These are phyloP conservation scores for Melanostigma gelatinosum DNA, from an alignment of 2,113 vertebrate genomes.

Conservation along the genomic window DNA sequence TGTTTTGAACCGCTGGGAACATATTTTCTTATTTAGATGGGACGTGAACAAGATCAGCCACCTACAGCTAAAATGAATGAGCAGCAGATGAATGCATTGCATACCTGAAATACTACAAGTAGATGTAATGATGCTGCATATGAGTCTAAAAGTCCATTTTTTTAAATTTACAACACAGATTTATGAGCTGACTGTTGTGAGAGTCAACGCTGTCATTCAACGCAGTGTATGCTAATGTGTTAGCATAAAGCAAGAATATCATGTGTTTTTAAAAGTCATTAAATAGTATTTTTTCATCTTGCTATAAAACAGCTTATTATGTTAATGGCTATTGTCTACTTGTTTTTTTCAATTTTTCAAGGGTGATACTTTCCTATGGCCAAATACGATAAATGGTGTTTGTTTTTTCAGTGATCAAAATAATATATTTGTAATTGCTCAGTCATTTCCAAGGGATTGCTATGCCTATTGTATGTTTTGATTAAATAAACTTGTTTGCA, in stretches of 20 bases:
- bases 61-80: background rate
- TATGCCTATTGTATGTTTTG: conserved; percentile 19
- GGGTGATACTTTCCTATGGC: background rate
- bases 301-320: background rate
- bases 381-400: background rate
- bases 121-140: background rate
- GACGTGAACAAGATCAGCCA: background rate
- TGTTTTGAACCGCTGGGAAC: background rate
- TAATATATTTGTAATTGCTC: background rate
- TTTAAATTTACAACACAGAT: background rate
- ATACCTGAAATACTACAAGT: background rate
- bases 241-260: background rate
- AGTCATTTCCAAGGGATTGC: background rate
- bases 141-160: background rate
- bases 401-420: conserved; percentile 8
- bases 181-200: background rate
- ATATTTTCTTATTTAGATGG: background rate
- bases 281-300: background rate
- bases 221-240: background rate
- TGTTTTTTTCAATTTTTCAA: background rate
- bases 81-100: background rate
- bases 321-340: background rate
- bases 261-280: background rate
- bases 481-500: conserved; percentile 32
- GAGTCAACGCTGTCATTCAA: background rate